phyloP scores from a whole-genome alignment of 2,797 vertebrate genomes.

The Meda fulgida region DNA sequence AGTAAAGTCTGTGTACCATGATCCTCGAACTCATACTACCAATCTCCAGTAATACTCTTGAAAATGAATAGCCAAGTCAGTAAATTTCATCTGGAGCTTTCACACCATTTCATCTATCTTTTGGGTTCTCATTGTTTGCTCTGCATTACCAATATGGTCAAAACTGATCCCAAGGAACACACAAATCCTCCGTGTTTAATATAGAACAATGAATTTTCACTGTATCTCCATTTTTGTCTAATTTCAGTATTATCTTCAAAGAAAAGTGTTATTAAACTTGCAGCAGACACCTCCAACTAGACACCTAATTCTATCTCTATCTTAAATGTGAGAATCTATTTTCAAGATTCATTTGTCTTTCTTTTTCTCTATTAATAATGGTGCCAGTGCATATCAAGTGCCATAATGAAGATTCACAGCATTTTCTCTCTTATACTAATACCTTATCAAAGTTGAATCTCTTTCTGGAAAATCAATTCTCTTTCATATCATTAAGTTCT shows the following conservation, averaged over 20 bases:
- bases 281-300: slow-evolving; percentile 66
- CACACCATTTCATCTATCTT: slow-evolving; percentile 2
- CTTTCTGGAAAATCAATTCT: slow-evolving; percentile 87
- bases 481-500: slow-evolving; percentile 85
- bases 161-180: slow-evolving; percentile 18
- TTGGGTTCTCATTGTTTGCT: slow-evolving; percentile 70
- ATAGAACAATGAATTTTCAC: slow-evolving; percentile 74
- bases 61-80: slow-evolving; percentile 37
- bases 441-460: slow-evolving; percentile 86
- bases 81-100: slow-evolving; percentile 30
- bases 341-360: slow-evolving; percentile 61
- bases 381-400: slow-evolving; percentile 80
- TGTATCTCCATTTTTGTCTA: slow-evolving; percentile 78
- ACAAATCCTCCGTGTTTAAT: slow-evolving; percentile 58
- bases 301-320: slow-evolving; percentile 31
- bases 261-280: slow-evolving; percentile 79
- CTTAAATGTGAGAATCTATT: slow-evolving; percentile 69
- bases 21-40: slow-evolving; percentile 16
- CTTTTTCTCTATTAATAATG: slow-evolving; percentile 68
- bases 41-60: slow-evolving; percentile 34
- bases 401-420: slow-evolving; percentile 86
- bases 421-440: slow-evolving; percentile 82
- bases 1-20: slow-evolving; percentile 3
- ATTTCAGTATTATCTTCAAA: slow-evolving; percentile 77
- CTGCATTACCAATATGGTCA: slow-evolving; percentile 47